phyloP scores from a whole-genome alignment of 2,888 invertebrate species.

The Nebria brevicollis region DNA sequence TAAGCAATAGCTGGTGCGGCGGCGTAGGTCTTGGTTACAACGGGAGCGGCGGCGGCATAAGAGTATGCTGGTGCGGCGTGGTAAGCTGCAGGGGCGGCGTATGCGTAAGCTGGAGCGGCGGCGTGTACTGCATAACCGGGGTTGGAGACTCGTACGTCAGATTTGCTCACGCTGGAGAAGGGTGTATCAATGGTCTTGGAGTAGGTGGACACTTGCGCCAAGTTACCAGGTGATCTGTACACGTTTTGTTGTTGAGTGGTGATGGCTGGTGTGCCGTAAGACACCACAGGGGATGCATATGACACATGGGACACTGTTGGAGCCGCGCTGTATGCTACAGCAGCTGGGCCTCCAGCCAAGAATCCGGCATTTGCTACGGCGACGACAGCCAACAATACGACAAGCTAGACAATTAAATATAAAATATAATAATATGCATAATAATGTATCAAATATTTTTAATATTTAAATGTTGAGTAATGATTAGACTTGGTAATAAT shows the following conservation, averaged over 20 bases:
- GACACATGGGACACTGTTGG: slow-evolving; percentile 51
- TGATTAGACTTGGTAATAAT: too few relatives aligned
- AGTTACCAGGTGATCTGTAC: slow-evolving; percentile 72
- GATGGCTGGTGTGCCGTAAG: slow-evolving; percentile 62
- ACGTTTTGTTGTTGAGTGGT: slow-evolving; percentile 71
- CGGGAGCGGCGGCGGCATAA: slow-evolving; percentile 53
- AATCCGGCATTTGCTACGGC: slow-evolving; percentile 64
- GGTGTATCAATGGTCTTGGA: slow-evolving; percentile 78
- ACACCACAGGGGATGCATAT: slow-evolving; percentile 53
- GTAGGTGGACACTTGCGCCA: slow-evolving; percentile 76
- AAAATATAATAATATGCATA: too few relatives aligned
- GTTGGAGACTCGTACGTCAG: slow-evolving; percentile 77
- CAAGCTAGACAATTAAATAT: not conserved
- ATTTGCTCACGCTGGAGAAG: slow-evolving; percentile 76
- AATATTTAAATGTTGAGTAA: too few relatives aligned
- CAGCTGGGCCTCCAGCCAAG: slow-evolving; percentile 57
- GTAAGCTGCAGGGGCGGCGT: slow-evolving; percentile 54
- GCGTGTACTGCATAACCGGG: slow-evolving; percentile 63
- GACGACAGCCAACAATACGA: slow-evolving; percentile 58
- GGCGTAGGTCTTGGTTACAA: slow-evolving; percentile 58
- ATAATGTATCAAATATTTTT: too few relatives aligned
- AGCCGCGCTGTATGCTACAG: slow-evolving; percentile 54
- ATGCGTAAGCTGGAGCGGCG: slow-evolving; percentile 53
- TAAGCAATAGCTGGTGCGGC: slow-evolving; percentile 59
- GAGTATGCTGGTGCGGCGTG: slow-evolving; percentile 27